A percentile compares a stretch with the other conserved stretches of the same genome.
Conservation (phyloP, 2,113 vertebrate species). For the Helogale parvula region DNA sequence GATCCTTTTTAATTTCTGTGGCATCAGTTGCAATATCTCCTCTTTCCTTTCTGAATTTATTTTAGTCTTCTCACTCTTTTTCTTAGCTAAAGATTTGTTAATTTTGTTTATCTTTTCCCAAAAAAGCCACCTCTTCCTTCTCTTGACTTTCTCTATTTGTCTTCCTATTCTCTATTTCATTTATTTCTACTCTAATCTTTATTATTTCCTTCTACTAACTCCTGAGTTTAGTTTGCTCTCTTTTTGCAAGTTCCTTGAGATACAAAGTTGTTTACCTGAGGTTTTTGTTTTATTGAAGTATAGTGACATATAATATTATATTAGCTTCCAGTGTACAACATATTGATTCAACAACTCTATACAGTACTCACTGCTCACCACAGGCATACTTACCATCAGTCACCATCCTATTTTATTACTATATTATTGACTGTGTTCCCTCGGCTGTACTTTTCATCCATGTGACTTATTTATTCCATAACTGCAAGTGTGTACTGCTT, state of each 20-base stretch:
- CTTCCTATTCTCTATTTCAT: neutral
- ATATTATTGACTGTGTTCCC: neutral
- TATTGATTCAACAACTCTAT: neutral
- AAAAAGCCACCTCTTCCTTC: neutral
- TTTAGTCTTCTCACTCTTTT: neutral
- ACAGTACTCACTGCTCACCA: neutral
- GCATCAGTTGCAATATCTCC: neutral
- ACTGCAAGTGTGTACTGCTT: neutral
- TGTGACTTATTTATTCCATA: neutral
- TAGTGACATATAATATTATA: neutral
- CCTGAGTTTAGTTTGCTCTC: neutral
- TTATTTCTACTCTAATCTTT: neutral
- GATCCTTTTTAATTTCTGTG: neutral
- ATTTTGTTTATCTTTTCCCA: neutral
- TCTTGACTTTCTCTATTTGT: neutral
- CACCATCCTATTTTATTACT: neutral
- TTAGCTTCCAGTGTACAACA: neutral
- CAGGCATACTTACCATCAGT: neutral
- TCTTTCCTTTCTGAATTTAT: neutral
- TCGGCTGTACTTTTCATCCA: neutral
- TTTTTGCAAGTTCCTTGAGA: neutral
- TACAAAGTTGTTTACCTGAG: neutral
- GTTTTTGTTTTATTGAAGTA: neutral
- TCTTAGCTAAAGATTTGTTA: neutral
- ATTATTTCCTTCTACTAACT: neutral